Evolutionary conservation across 2,888 invertebrate genomes (phyloP).

Genomic region (Nebria salina): DNA sequence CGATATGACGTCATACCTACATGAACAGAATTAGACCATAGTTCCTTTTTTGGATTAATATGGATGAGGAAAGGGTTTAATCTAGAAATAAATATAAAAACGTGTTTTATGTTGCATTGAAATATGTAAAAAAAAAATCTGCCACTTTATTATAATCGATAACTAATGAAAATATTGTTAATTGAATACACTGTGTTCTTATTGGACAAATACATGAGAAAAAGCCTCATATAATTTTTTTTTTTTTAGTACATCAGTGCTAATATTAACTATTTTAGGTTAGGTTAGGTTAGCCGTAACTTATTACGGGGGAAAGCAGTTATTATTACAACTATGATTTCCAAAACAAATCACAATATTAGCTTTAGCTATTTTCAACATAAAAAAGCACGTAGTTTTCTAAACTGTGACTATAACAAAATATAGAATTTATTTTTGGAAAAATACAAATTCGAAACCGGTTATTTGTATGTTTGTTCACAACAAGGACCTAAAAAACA

Average conservation of each 20-base stretch:
- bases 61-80: not conserved
- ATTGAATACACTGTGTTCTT: not conserved
- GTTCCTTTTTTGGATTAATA: not conserved
- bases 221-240: not conserved
- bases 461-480: not conserved
- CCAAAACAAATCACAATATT: not conserved
- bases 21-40: too few species aligned
- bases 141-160: not conserved
- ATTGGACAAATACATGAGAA: conserved; percentile 1
- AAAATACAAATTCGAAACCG: too few species aligned
- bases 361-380: not conserved
- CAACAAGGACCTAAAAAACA: not conserved
- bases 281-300: not conserved
- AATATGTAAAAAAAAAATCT: not conserved
- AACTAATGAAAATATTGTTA: not conserved
- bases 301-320: not conserved
- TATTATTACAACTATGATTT: not conserved
- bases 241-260: not conserved
- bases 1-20: too few species aligned
- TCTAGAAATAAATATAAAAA: not conserved
- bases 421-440: not conserved
- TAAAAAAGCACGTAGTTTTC: not conserved
- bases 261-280: not conserved
- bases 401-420: not conserved
- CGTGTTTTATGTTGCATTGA: not conserved